These are phyloP conservation scores for Drosophila fuyamai DNA, from an alignment of 1,140 invertebrate species.

Conservation along the genomic window DNA sequence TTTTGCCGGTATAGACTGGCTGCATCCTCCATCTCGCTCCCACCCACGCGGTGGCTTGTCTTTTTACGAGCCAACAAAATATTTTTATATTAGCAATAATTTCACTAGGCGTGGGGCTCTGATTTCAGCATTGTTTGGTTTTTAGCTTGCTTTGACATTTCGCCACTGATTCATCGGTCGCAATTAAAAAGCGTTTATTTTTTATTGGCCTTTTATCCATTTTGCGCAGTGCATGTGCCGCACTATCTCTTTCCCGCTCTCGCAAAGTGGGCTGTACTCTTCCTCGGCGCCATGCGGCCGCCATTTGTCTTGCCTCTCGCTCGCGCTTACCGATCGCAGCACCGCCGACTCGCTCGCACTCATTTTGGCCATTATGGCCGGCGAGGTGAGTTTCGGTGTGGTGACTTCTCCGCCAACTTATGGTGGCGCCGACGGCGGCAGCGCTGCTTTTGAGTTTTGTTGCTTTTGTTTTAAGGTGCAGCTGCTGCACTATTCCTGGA, in stretches of 20 bases:
- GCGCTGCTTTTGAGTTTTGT: constrained; percentile 6
- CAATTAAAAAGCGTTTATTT: constrained; percentile 77
- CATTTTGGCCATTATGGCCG: constrained; percentile 21
- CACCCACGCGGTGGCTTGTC: constrained; percentile 14
- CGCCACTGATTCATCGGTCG: constrained; percentile 59
- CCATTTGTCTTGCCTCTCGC: constrained; percentile 77
- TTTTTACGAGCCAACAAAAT: constrained; percentile 81
- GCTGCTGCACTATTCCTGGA: constrained; percentile 27
- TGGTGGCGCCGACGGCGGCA: constrained; percentile 14
- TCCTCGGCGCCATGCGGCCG: constrained; percentile 56
- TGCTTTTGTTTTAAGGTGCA: constrained; percentile 5
- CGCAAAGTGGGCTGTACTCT: constrained; percentile 41
- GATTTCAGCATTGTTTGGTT: constrained; percentile 39
- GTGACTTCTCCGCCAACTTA: constrained; percentile 48
- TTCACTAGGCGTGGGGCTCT: constrained; percentile 67
- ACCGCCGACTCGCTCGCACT: constrained; percentile 56
- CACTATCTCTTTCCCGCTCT: constrained; percentile 6
- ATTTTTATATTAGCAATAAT: constrained; percentile 84
- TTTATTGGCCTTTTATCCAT: constrained; percentile 48
- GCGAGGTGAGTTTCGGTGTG: constrained; percentile 44
- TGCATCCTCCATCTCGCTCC: constrained; percentile 23
- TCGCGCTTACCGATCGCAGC: constrained; percentile 43
- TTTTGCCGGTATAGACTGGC: constrained; percentile 50
- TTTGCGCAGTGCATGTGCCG: constrained; percentile 21
- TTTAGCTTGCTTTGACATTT: constrained; percentile 57